Conservation (phyloP, 2,888 invertebrate species). For the Ochropleura leucogaster region DNA sequence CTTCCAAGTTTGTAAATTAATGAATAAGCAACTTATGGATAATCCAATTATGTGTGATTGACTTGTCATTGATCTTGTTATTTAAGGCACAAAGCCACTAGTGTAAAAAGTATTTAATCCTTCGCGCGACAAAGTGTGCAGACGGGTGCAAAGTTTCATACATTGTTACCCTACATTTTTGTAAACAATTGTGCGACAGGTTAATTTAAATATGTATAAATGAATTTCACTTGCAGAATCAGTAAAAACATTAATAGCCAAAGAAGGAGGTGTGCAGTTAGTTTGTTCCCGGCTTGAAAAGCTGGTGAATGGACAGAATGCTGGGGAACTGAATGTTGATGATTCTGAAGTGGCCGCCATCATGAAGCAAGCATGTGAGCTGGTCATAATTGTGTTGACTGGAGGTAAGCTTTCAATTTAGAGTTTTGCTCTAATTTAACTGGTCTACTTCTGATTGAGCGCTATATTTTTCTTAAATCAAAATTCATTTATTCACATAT, state of each 20-base stretch:
- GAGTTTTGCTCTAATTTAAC: background rate
- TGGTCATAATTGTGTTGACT: conserved; percentile 95
- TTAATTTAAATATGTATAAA: no score
- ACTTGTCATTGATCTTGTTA: background rate
- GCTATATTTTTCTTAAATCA: background rate
- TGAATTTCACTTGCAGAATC: conserved; percentile 90
- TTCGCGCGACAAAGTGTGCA: no score
- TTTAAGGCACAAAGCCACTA: background rate
- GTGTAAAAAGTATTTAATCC: background rate
- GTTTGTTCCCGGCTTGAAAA: conserved; percentile 93
- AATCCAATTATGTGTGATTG: background rate
- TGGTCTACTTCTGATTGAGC: background rate
- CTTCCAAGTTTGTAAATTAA: background rate
- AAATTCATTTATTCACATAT: no score
- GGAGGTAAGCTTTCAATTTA: conserved; percentile 91
- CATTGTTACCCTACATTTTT: no score
- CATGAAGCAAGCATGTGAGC: conserved; percentile 96
- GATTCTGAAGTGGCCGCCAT: conserved; percentile 88
- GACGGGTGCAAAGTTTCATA: no score
- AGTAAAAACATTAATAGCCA: conserved; percentile 94
- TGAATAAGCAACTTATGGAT: background rate
- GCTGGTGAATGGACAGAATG: conserved; percentile 73
- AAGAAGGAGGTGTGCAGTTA: conserved; percentile 94
- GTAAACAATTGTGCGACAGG: no score
- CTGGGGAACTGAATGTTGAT: conserved; percentile 85